Conservation (phyloP, 2,113 vertebrate species). For the Ciconia boyciana region DNA sequence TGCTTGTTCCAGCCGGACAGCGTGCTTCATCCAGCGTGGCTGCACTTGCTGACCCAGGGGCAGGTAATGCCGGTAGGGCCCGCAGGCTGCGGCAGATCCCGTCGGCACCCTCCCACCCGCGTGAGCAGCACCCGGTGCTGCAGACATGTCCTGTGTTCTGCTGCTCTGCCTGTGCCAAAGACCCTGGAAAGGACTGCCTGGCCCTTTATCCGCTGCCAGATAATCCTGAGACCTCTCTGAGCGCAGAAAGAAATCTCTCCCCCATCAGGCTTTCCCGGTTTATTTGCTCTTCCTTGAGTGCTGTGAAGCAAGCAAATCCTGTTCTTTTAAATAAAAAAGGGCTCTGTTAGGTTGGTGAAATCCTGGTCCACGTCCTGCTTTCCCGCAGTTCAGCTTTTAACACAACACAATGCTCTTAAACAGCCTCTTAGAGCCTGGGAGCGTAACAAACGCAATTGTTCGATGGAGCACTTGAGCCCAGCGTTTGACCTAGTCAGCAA, state of each 20-base stretch:
- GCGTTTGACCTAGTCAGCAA: background rate
- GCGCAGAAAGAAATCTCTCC: background rate
- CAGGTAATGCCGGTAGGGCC: background rate
- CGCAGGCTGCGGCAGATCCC: background rate
- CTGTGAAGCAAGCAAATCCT: background rate
- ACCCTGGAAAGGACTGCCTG: background rate
- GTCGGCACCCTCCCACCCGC: accelerated
- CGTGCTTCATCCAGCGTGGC: background rate
- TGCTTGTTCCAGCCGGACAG: too few species aligned
- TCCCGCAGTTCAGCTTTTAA: background rate
- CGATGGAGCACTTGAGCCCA: accelerated
- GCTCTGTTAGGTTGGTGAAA: background rate
- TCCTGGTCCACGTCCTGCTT: background rate
- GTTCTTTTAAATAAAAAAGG: background rate
- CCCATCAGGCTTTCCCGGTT: background rate
- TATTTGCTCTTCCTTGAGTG: background rate
- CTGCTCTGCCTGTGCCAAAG: background rate
- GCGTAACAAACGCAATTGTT: background rate
- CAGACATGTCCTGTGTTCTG: accelerated
- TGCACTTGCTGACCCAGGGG: background rate
- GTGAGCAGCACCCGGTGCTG: background rate
- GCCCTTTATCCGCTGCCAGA: background rate
- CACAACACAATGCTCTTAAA: background rate
- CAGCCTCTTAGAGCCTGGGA: background rate
- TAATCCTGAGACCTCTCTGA: background rate